phyloP scores from a whole-genome alignment of 2,113 vertebrate genomes.

The Panthera uncia region DNA sequence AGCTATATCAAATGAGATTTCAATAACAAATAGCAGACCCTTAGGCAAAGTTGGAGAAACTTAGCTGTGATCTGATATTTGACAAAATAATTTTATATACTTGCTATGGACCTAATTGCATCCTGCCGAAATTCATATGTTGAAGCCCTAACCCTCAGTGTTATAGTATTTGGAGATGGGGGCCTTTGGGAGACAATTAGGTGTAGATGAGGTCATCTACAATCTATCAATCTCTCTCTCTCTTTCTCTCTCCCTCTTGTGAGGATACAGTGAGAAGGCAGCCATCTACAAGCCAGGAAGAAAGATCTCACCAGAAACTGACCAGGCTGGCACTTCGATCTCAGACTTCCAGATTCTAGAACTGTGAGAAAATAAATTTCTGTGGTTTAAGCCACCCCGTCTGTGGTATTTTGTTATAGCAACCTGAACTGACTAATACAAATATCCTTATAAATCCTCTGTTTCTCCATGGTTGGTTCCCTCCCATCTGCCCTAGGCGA shows the following conservation, averaged over 20 bases:
- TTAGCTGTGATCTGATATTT: background rate
- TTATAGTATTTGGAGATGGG: background rate
- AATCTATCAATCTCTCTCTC: background rate
- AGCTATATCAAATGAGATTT: background rate
- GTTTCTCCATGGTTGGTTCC: background rate
- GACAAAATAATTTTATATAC: background rate
- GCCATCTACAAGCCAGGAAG: background rate
- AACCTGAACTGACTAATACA: background rate
- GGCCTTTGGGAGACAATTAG: background rate
- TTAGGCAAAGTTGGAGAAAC: background rate
- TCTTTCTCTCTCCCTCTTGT: rapidly evolving
- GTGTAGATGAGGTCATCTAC: background rate
- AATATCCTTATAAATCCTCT: background rate
- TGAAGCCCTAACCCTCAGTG: background rate
- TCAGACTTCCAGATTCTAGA: background rate
- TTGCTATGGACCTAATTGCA: background rate
- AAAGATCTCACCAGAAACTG: background rate
- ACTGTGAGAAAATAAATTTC: background rate
- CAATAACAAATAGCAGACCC: background rate
- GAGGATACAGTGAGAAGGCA: background rate
- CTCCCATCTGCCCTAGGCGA: background rate
- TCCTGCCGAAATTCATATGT: background rate
- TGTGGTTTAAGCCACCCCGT: background rate
- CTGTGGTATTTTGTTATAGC: background rate
- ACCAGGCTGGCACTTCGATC: background rate